Base-by-base conservation (phyloP, 2,797 vertebrate species). In the Scyliorhinus canicula region DNA sequence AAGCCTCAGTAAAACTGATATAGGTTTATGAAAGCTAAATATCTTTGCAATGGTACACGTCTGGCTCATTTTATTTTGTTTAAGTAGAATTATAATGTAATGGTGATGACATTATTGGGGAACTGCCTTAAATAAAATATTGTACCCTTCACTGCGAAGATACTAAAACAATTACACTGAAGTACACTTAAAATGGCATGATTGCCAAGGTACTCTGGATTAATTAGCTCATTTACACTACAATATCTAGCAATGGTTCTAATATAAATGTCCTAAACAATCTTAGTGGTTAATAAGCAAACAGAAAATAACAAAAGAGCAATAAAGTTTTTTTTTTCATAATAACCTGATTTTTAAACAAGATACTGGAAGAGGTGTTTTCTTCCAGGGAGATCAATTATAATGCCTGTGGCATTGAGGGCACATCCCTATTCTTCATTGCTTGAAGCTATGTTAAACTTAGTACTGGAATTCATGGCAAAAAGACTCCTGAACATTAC, bases 1-100 rank as follows among this genome's bases (percentile, higher is more conserved):
- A 94, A 94, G 47, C 44, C 65, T 69, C 93, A 35, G 93, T 94
- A 94, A 94, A 94, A 50, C 88, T 91, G 35, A 50, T 65, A 44
- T 52, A 50, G 7, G 47, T 94, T 69, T 67, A 93, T 28, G 63
- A 93, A 67, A 93, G 63, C 40, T 93, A 67, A 93, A 67, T 67
- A 93, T 93, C 91, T 69, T 14, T 16, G 44, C 60, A 71, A 47
- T 93, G 44, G 26, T 93, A 35, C 91, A 74, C 4, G 6, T 91
- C 88, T 65, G 88, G 57, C 88, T 44, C 57, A 35, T 74, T 94
- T 71, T 55, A 50, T 65, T 94, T 94, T 71, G 67, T 71, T 67
- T 69, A 94, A 71, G 26, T 74, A 71, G 12, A 28, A 31, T 93
- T 19, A 93, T 69, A 50, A 31, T 71, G 28, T 50, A 52, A 71